These are phyloP conservation scores for Rhadinocentrus ornatus DNA, from an alignment of 2,797 vertebrate genomes.

Conservation along the genomic window DNA sequence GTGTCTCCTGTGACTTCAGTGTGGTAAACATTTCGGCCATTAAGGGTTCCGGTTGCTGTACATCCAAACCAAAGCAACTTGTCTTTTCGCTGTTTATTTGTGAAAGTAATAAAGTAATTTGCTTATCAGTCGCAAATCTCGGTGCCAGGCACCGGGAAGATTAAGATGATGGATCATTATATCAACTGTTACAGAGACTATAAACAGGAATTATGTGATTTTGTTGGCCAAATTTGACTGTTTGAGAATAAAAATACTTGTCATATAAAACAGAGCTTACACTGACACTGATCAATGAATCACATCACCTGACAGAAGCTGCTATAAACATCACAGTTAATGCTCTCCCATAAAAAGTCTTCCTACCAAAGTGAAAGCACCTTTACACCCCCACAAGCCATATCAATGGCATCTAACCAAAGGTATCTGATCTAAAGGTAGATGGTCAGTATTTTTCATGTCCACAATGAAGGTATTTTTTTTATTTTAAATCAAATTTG, in stretches of 20 bases:
- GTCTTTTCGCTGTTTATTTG: constrained; percentile 54
- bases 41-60: neutral
- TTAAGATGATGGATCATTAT: constrained; percentile 28
- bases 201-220: constrained; percentile 22
- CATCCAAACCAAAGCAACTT: neutral
- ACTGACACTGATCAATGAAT: neutral
- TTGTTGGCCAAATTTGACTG: constrained; percentile 1
- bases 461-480: neutral
- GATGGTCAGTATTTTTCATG: neutral
- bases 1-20: neutral
- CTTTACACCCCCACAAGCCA: too few relatives aligned
- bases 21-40: constrained; percentile 1
- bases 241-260: neutral
- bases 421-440: neutral
- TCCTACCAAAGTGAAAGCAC: too few relatives aligned
- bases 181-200: constrained; percentile 13
- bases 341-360: neutral
- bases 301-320: neutral
- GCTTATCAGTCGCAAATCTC: constrained; percentile 74
- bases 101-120: constrained; percentile 70
- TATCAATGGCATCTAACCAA: too few relatives aligned
- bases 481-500: neutral
- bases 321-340: neutral
- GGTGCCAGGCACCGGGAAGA: constrained; percentile 77
- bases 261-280: neutral